Conservation (phyloP, 2,797 vertebrate genomes). For the Pseudopleuronectes americanus region DNA sequence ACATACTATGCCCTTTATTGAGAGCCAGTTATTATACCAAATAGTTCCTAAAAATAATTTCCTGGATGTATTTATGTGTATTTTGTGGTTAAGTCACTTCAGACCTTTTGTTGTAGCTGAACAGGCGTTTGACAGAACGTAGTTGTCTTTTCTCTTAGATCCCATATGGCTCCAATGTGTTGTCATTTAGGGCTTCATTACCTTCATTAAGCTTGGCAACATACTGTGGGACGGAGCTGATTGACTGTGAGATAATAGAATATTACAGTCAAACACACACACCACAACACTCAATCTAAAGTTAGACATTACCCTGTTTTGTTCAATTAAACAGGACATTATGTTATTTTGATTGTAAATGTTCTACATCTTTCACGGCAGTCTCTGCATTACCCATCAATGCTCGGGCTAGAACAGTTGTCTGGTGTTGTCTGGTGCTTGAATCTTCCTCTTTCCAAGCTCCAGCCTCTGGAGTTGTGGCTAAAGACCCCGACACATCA, state of each 20-base stretch:
- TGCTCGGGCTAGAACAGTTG: constrained; percentile 1
- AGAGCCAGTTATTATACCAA: constrained; percentile 70
- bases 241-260: constrained; percentile 18
- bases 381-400: constrained; percentile 4
- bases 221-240: constrained; percentile 10
- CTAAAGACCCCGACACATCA: neutral
- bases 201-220: constrained; percentile 23
- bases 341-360: neutral
- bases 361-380: constrained; percentile 10
- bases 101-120: constrained; percentile 11
- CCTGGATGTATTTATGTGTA: constrained; percentile 27
- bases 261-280: constrained; percentile 16
- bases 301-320: neutral
- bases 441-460: constrained; percentile 7
- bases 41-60: constrained; percentile 69
- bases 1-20: constrained; percentile 71
- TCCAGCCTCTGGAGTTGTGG: constrained; percentile 15
- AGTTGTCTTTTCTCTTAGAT: constrained; percentile 21
- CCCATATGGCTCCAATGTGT: constrained; percentile 19
- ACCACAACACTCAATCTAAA: constrained; percentile 5
- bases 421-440: constrained; percentile 18
- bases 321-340: constrained; percentile 8
- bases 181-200: constrained; percentile 11
- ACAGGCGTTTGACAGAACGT: constrained; percentile 19
- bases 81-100: constrained; percentile 6